A percentile compares a stretch with the other conserved stretches of the same genome.
Conservation (phyloP, 2,888 invertebrate species). For the Polyommatus iphigenia region DNA sequence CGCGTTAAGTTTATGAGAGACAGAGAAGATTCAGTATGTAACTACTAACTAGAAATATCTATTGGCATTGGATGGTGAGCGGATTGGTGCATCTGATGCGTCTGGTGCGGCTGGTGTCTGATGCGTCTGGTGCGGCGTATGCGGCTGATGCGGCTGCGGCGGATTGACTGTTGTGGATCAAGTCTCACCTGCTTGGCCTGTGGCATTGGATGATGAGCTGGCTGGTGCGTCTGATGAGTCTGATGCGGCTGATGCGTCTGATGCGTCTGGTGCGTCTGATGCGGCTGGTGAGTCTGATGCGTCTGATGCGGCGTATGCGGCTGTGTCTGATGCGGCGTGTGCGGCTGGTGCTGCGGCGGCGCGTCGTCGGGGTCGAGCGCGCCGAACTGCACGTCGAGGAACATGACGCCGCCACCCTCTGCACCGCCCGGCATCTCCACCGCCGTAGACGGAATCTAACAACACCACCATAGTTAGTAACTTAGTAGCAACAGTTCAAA, state of each 20-base stretch:
- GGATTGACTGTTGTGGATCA: too few relatives aligned
- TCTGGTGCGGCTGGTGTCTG: too few relatives aligned
- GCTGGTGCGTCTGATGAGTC: conserved; percentile 34
- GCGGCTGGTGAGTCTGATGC: conserved; percentile 9
- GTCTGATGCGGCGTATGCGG: conserved; percentile 30
- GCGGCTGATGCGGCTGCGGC: too few relatives aligned
- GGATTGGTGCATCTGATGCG: conserved; percentile 14
- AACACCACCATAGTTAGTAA: not conserved
- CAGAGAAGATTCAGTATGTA: too few relatives aligned
- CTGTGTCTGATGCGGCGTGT: conserved; percentile 29
- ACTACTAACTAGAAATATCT: too few relatives aligned
- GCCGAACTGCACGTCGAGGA: conserved; percentile 96
- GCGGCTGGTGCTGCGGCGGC: conserved; percentile 32
- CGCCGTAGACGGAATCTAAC: conserved; percentile 93
- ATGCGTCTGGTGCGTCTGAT: conserved; percentile 33
- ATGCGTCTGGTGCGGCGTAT: too few relatives aligned
- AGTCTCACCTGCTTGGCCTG: conserved; percentile 37
- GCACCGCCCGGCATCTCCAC: conserved; percentile 97
- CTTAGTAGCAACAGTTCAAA: not conserved
- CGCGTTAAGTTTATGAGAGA: too few relatives aligned
- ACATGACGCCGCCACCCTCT: conserved; percentile 85
- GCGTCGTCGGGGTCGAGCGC: conserved; percentile 83
- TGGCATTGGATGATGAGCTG: conserved; percentile 37
- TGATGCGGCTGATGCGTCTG: conserved; percentile 35
- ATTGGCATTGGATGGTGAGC: conserved; percentile 34